These are phyloP conservation scores for Onychomys arenicola DNA, from an alignment of 2,797 vertebrate genomes.

Conservation along the genomic window DNA sequence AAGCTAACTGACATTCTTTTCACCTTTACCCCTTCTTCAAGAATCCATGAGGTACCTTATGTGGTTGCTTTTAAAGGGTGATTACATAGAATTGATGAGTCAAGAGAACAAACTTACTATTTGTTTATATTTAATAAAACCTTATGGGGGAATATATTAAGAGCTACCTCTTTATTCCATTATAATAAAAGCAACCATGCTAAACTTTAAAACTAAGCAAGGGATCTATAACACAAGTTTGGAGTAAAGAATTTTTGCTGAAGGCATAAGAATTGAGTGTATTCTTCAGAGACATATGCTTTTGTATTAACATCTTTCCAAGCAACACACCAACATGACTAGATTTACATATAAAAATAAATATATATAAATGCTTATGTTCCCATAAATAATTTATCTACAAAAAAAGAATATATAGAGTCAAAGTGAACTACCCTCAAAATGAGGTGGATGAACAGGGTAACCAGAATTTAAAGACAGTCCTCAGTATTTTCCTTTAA, in stretches of 20 bases:
- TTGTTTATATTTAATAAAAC: slow-evolving; percentile 5
- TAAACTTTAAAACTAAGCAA: neutral
- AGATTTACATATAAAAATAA: neutral
- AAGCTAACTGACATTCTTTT: neutral
- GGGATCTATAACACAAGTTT: neutral
- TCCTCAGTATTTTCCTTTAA: slow-evolving; percentile 10
- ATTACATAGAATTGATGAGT: neutral
- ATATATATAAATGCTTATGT: neutral
- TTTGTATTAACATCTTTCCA: neutral
- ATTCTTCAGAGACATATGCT: neutral
- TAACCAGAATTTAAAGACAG: slow-evolving; percentile 31
- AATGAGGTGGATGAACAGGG: neutral
- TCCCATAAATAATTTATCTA: slow-evolving; percentile 18
- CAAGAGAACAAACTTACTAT: slow-evolving; percentile 16
- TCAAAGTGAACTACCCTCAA: neutral
- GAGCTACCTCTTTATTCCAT: neutral
- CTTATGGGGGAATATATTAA: neutral
- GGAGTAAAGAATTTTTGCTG: slow-evolving; percentile 13
- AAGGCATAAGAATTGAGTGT: neutral
- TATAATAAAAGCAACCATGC: neutral
- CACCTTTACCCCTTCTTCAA: neutral
- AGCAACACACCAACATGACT: neutral
- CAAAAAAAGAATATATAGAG: neutral
- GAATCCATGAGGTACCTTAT: neutral
- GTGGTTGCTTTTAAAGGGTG: neutral